Conservation (phyloP, 2,797 vertebrate genomes). For the Sarcoramphus papa region DNA sequence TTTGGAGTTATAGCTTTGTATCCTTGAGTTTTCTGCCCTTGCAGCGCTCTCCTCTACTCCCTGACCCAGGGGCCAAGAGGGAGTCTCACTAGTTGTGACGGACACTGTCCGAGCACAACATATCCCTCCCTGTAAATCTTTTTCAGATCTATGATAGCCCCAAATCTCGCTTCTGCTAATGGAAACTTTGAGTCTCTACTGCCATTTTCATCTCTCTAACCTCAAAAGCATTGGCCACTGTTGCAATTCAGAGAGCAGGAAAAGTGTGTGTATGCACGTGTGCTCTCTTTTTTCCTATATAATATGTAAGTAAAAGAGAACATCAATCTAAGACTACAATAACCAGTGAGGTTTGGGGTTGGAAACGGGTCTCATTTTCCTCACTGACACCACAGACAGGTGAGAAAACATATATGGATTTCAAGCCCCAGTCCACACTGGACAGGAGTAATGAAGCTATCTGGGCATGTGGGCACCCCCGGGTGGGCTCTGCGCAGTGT, state of each 20-base stretch:
- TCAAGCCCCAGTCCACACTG: neutral
- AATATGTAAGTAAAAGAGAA: neutral
- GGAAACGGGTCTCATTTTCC: neutral
- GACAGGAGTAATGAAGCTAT: neutral
- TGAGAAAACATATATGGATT: neutral
- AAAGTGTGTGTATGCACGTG: rapidly evolving
- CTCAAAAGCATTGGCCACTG: neutral
- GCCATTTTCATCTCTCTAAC: neutral
- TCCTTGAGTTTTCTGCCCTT: neutral
- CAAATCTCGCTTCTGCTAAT: neutral
- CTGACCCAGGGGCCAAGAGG: neutral
- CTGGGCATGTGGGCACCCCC: too few relatives aligned
- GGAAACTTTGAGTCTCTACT: neutral
- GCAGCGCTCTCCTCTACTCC: neutral
- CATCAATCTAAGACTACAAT: neutral
- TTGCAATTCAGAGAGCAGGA: neutral
- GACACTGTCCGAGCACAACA: neutral
- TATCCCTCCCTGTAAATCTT: neutral
- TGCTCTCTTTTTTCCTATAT: neutral
- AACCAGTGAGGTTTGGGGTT: neutral
- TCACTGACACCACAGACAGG: neutral
- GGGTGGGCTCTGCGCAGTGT: neutral
- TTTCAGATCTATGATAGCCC: neutral
- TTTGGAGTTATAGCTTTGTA: neutral
- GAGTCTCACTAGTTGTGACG: neutral